A percentile compares a stretch with the other conserved stretches of the same genome.
Evolutionary conservation across 2,797 vertebrate species (phyloP).

Genomic region (Perodicticus potto): DNA sequence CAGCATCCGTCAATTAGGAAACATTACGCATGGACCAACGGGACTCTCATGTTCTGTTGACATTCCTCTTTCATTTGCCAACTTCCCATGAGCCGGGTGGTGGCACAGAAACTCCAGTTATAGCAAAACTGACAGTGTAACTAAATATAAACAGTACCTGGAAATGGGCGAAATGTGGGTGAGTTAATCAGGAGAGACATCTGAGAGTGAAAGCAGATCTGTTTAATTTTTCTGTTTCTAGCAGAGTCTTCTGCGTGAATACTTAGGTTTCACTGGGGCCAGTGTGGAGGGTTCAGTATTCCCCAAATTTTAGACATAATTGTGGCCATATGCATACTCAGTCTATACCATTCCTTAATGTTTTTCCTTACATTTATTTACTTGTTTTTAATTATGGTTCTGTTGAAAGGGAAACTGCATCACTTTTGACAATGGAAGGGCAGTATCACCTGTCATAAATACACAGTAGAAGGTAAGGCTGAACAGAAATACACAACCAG

Average conservation of each 20-base stretch:
- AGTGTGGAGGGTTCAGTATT: neutral
- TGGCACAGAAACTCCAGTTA: neutral
- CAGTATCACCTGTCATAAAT: neutral
- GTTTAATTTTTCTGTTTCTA: neutral
- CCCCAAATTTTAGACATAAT: neutral
- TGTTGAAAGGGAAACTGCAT: neutral
- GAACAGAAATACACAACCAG: neutral
- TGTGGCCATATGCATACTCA: neutral
- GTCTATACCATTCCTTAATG: neutral
- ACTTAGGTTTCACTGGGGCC: neutral
- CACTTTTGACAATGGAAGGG: neutral
- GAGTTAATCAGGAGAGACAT: neutral
- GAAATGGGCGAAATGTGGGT: neutral
- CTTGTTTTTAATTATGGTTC: neutral
- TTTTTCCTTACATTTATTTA: neutral
- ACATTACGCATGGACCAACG: neutral
- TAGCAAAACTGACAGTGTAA: neutral
- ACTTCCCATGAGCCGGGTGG: neutral
- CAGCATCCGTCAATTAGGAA: neutral
- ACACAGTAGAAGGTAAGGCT: neutral
- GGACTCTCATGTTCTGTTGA: neutral
- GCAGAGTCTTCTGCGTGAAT: neutral
- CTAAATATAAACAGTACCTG: neutral
- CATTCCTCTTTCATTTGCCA: neutral
- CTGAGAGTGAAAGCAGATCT: neutral